Evolutionary conservation across 2,888 invertebrate species (phyloP), one percentile per base, ranked within the genome.

Genomic region (Lepidocyrtinus sp.): DNA sequence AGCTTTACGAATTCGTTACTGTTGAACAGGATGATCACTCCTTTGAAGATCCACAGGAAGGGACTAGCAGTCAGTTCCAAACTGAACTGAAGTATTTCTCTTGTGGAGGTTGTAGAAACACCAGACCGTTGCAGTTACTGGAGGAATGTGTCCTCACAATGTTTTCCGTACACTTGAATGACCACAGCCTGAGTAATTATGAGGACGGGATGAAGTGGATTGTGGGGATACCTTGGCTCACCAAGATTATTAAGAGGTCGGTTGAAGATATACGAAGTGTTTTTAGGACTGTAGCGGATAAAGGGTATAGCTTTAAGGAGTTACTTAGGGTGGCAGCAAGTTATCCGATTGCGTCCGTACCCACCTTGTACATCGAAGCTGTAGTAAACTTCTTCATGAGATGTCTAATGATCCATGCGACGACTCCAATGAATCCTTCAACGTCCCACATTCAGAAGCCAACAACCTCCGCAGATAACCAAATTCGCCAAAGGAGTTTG

Each of bases 161-260:
- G 27, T 79, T 79, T 24, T 22, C 79, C 0, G 25, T 50, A 0
- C 69, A 71, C 7, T 59, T 80, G 21, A 25, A 70, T 27, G 55
- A 70, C 26, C 46, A 19, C 22, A 36, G 63, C 0, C 45, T 12
- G 5, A 2, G 46, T 2, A 22, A 26, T 2, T 75, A 36, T 19
- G 74, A 65, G 17, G 70, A 80, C 0, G 80, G 80, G 0, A 7
- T 64, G 45, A 80, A 80, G 22, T 81, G 75, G 75, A 55, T 81
- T 17, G 55, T 81, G 17, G 75, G 72, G 5, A 61, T 24, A 1
- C 67, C 62, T 1, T 75, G 75, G 71, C 22, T 81, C 15, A 0
- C 12, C 7, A 70, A 67, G 15, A 22, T 81, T 3, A 61, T 75
- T 3, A 70, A 71, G 15, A 26, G 26, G 1, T 17, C 71, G 12